Conservation (phyloP, 2,888 invertebrate genomes). For the Kuschelorhynchus macadamiae region DNA sequence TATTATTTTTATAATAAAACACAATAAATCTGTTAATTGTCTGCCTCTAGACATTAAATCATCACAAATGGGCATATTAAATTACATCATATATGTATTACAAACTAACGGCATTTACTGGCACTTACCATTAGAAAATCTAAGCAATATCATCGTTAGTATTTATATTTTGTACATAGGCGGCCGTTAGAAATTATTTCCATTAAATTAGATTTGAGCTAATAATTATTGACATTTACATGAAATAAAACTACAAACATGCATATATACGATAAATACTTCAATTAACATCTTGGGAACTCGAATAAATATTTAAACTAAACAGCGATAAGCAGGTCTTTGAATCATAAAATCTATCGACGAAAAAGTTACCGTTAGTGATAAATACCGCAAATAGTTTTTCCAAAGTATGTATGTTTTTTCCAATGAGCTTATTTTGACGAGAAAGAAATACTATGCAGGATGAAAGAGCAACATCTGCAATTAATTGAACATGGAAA, state of each 20-base stretch:
- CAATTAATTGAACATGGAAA: too few relatives aligned
- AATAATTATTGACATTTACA: not conserved
- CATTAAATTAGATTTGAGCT: not conserved
- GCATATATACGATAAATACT: too few relatives aligned
- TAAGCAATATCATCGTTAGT: conserved; percentile 33
- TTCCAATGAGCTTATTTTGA: too few relatives aligned
- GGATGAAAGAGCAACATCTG: too few relatives aligned
- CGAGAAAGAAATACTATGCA: too few relatives aligned
- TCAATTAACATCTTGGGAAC: too few relatives aligned
- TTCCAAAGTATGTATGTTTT: too few relatives aligned
- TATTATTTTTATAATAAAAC: not conserved
- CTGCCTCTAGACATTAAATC: conserved; percentile 19
- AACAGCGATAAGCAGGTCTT: too few relatives aligned
- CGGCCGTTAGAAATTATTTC: conserved; percentile 24
- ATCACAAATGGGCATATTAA: conserved; percentile 26
- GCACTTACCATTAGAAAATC: conserved; percentile 22
- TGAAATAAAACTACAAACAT: not conserved
- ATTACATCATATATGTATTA: conserved; percentile 37
- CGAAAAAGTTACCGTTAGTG: too few relatives aligned
- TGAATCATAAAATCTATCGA: too few relatives aligned
- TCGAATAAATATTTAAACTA: too few relatives aligned
- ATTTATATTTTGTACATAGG: conserved; percentile 31
- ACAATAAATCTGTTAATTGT: conserved; percentile 19
- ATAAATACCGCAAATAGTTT: too few relatives aligned
- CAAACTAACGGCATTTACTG: conserved; percentile 31